These are phyloP conservation scores for Macrocentrus cingulum DNA, from an alignment of 1,140 invertebrate genomes.

Conservation along the genomic window DNA sequence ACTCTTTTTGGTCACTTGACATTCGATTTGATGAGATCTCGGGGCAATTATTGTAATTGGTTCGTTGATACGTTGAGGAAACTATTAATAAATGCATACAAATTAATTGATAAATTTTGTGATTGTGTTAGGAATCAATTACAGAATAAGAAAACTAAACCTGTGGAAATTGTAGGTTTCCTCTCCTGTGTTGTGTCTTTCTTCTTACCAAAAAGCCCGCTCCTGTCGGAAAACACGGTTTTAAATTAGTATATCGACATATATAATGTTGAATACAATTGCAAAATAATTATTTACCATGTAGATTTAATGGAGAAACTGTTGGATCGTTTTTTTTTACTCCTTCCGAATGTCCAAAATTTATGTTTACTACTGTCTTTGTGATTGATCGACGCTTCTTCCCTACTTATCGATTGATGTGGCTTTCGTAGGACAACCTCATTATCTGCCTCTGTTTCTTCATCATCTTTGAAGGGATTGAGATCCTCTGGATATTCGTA, in stretches of 20 bases:
- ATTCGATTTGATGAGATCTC: conserved; percentile 31
- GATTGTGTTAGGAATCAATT: neutral
- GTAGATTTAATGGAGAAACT: conserved; percentile 53
- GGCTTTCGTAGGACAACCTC: conserved; percentile 23
- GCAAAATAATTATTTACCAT: conserved; percentile 39
- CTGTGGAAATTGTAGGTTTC: conserved; percentile 44
- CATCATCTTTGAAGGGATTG: conserved; percentile 71
- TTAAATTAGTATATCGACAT: too few relatives aligned
- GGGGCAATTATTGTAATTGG: conserved; percentile 38
- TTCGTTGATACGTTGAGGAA: conserved; percentile 46
- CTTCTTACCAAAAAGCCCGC: conserved; percentile 47
- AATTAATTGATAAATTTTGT: conserved; percentile 14
- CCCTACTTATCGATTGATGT: conserved; percentile 33
- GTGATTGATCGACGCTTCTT: neutral
- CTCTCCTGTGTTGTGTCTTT: conserved; percentile 40
- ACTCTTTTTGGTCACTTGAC: conserved; percentile 48
- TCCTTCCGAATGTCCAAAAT: conserved; percentile 51
- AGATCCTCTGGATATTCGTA: conserved; percentile 73
- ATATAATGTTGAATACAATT: neutral
- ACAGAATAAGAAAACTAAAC: conserved; percentile 26
- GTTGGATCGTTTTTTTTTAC: conserved; percentile 48
- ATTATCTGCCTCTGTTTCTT: conserved; percentile 38
- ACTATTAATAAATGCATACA: conserved; percentile 35
- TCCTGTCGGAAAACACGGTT: conserved; percentile 42
- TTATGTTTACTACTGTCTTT: conserved; percentile 43